These are phyloP conservation scores for Cynocephalus volans DNA, from an alignment of 2,113 vertebrate species.

Conservation along the genomic window DNA sequence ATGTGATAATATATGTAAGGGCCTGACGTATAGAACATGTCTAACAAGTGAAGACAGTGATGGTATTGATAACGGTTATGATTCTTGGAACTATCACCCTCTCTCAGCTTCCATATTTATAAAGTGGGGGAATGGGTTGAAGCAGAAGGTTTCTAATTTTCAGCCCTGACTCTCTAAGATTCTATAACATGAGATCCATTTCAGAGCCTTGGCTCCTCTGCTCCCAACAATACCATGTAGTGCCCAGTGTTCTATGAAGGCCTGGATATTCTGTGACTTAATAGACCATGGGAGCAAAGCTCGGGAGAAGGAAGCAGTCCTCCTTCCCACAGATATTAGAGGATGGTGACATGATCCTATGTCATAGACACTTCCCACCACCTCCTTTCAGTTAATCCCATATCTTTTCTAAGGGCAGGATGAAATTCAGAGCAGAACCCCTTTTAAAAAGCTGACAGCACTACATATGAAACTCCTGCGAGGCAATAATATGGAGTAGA, in stretches of 20 bases:
- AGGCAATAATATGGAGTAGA: neutral
- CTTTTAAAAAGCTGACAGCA: conserved; percentile 67
- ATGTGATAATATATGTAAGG: neutral
- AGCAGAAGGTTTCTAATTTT: neutral
- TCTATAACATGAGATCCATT: neutral
- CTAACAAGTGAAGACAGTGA: neutral
- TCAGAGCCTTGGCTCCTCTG: neutral
- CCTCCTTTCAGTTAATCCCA: neutral
- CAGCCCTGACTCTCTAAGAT: conserved; percentile 23
- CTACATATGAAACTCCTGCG: neutral
- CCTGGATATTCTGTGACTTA: neutral
- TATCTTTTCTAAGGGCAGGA: neutral
- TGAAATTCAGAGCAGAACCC: neutral
- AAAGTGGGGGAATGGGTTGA: neutral
- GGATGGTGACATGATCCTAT: neutral
- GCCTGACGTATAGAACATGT: neutral
- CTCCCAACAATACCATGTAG: neutral
- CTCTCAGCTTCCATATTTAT: neutral
- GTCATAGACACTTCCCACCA: neutral
- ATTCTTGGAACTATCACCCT: neutral
- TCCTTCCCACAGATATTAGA: neutral
- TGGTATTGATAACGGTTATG: neutral
- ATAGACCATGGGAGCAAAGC: neutral
- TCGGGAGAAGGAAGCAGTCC: neutral
- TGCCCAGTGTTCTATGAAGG: neutral